A percentile compares a stretch with the other conserved stretches of the same genome.
phyloP scores from a whole-genome alignment of 2,113 vertebrate genomes.

The Lipotes vexillifer region DNA sequence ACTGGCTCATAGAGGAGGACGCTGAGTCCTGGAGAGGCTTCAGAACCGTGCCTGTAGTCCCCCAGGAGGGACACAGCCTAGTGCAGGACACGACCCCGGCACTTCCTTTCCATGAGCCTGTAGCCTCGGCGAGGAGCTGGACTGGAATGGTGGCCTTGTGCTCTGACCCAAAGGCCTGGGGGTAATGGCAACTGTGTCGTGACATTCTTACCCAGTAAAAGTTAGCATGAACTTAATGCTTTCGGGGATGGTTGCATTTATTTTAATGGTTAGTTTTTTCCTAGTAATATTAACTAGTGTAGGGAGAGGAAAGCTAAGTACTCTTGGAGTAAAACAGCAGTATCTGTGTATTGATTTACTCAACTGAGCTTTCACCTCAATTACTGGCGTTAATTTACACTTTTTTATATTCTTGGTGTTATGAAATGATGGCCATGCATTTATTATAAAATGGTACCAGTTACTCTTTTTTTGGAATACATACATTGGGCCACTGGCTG shows the following conservation, averaged over 20 bases:
- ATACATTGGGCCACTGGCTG: too few relatives aligned
- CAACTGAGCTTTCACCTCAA: neutral
- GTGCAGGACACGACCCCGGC: accelerated
- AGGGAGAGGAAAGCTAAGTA: neutral
- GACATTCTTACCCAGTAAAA: neutral
- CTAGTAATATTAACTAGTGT: neutral
- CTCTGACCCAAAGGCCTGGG: neutral
- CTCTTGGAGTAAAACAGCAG: neutral
- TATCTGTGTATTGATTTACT: neutral
- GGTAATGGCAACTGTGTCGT: neutral
- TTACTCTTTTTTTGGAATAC: neutral
- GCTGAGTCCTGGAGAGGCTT: neutral
- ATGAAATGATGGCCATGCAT: neutral
- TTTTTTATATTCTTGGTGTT: neutral
- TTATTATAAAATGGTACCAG: neutral
- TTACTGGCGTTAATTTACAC: neutral
- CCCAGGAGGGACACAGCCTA: neutral
- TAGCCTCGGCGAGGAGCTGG: neutral
- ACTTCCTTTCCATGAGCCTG: neutral
- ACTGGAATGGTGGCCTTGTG: neutral
- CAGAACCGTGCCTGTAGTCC: neutral
- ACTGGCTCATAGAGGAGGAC: neutral
- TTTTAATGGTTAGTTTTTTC: slow-evolving; percentile 31
- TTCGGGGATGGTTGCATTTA: neutral
- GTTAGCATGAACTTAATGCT: neutral